Base-by-base conservation (phyloP, 1,140 invertebrate species). In the Euura lappo region DNA sequence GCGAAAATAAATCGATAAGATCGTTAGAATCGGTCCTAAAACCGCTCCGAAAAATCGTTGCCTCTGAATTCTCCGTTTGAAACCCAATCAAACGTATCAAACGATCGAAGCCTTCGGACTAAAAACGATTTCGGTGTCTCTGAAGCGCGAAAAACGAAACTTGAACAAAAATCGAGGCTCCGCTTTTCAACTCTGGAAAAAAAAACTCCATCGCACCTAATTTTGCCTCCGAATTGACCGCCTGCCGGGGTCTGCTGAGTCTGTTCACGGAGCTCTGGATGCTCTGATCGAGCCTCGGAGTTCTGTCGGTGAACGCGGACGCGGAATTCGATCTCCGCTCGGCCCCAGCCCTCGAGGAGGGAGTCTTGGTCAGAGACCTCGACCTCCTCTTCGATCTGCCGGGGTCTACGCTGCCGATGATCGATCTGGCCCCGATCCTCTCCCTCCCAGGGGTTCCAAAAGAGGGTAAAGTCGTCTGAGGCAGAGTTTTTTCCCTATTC, bases 221-320 rank as follows among this genome's bases (percentile, higher is more conserved):
- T 77, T 82, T 77, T 74, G 77, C 72, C 8, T 71, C 65, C 7
- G 71, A 72, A 42, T 51, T 44, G 6, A 73, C 69, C 3, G 78
- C 71, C 0, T 65, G 42, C 66, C 75, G 77, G 28, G 79, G 74
- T 65, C 66, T 78, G 71, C 79, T 80, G 43, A 81, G 73, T 60
- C 73, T 71, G 66, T 71, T 78, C 3, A 74, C 66, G 10, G 75
- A 80, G 51, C 72, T 60, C 28, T 68, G 45, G 70, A 46, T n/a
- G 45, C 70, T 76, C 51, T 70, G 51, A 60, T 6, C 13, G 51
- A 60, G 6, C 13, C 13, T 60, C 10, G 51, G 13, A 51, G 68
- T 73, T 44, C 67, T 51, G 44, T 67, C 3, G 4, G 46, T 60
- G 0, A 72, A 46, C 45, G 64, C 74, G 0, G 70, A 71, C 8